Percentiles rank a stretch among this genome's conserved stretches.
phyloP scores from a whole-genome alignment of 2,113 vertebrate species.

The Lasiurus borealis region DNA sequence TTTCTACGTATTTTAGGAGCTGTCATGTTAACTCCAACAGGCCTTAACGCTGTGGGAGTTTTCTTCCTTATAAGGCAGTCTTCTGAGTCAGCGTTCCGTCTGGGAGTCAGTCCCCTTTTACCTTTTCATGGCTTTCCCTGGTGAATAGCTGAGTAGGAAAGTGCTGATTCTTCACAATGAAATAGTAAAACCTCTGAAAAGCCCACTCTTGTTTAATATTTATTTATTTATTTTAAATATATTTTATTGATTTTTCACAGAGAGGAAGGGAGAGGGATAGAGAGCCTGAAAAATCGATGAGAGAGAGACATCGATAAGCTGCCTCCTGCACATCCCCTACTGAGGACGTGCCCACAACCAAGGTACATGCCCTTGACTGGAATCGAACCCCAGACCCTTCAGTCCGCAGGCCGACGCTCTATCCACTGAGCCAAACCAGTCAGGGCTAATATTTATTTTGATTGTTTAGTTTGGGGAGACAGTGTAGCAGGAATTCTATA shows the following conservation, averaged over 20 bases:
- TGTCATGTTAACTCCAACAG: constrained; percentile 72
- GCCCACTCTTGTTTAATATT: neutral
- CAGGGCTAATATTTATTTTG: neutral
- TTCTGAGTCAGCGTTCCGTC: constrained; percentile 87
- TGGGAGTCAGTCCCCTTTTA: constrained; percentile 77
- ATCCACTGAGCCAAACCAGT: no score
- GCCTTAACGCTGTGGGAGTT: constrained; percentile 80
- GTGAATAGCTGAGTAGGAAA: constrained; percentile 73
- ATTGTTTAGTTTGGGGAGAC: constrained; percentile 25
- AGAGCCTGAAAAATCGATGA: no score
- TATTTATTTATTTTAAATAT: no score
- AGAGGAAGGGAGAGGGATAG: no score
- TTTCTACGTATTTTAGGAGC: constrained; percentile 74
- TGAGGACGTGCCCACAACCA: no score
- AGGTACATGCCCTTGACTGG: no score
- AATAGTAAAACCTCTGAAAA: constrained; percentile 42
- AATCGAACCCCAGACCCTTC: no score
- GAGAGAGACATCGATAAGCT: no score
- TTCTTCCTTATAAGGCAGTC: constrained; percentile 89
- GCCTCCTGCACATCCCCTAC: no score
- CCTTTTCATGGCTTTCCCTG: constrained; percentile 64
- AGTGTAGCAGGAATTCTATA: constrained; percentile 5
- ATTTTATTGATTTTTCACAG: no score
- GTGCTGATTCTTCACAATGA: neutral
- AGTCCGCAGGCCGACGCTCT: no score